These are phyloP conservation scores for Irena cyanogastra DNA, from an alignment of 2,113 vertebrate species.

Conservation along the genomic window DNA sequence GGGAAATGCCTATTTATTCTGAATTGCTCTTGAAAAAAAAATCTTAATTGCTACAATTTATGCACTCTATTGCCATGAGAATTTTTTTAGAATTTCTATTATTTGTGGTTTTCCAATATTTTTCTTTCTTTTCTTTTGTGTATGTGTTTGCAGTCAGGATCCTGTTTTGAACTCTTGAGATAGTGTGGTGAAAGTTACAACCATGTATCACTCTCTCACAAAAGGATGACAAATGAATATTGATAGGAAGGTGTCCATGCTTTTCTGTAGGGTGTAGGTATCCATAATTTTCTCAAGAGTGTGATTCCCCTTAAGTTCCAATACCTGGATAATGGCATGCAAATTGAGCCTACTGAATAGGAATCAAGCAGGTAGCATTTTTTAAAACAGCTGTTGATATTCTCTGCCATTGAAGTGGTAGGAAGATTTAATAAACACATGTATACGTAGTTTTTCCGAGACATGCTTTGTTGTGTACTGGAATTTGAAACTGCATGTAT, in stretches of 20 bases:
- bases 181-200: background rate
- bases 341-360: background rate
- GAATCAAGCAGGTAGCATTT: background rate
- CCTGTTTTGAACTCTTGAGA: background rate
- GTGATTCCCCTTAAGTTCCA: background rate
- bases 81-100: background rate
- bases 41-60: background rate
- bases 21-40: background rate
- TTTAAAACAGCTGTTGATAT: background rate
- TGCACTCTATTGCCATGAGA: background rate
- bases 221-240: background rate
- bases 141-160: background rate
- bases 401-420: background rate
- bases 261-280: background rate
- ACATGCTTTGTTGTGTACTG: background rate
- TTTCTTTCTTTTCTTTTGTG: background rate
- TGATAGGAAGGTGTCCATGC: background rate
- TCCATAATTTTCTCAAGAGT: background rate
- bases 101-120: background rate
- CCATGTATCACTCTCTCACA: background rate
- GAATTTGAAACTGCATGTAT: background rate
- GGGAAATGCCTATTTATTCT: background rate
- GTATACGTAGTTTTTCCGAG: background rate
- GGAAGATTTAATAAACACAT: background rate
- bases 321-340: background rate